Evolutionary conservation across 2,797 vertebrate genomes (phyloP).

Genomic region (Gallirallus australis): DNA sequence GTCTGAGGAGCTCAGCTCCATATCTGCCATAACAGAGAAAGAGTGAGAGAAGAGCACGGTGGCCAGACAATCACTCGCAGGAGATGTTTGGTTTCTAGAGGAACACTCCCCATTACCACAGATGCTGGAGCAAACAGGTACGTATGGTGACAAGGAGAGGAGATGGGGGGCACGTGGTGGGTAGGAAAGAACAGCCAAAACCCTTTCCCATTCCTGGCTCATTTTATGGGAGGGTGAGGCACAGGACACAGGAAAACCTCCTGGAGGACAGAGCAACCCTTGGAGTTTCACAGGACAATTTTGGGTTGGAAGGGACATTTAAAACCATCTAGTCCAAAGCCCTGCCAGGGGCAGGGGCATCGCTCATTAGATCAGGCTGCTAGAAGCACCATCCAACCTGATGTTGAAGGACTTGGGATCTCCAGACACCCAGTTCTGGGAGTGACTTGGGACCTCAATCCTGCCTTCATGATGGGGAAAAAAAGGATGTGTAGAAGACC

Average conservation of each 20-base stretch:
- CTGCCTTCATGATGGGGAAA: too few relatives aligned
- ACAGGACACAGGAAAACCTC: fast-evolving
- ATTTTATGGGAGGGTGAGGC: not conserved
- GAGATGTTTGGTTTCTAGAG: not conserved
- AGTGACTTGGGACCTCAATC: not conserved
- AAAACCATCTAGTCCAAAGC: not conserved
- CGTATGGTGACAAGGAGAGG: fast-evolving
- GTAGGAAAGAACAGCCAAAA: not conserved
- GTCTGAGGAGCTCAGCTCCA: slow-evolving; percentile 84
- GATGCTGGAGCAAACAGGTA: not conserved
- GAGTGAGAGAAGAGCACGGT: not conserved
- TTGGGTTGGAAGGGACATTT: not conserved
- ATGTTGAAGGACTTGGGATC: not conserved
- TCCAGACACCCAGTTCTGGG: not conserved
- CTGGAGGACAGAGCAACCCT: not conserved
- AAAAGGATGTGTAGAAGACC: too few relatives aligned
- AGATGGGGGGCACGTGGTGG: fast-evolving
- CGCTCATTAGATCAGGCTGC: not conserved
- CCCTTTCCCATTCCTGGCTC: not conserved
- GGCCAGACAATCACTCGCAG: not conserved
- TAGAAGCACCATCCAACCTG: not conserved
- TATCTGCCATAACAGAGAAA: slow-evolving; percentile 77
- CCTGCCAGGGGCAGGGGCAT: not conserved
- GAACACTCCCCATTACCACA: not conserved
- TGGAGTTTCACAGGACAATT: not conserved